phyloP scores from a whole-genome alignment of 1,140 invertebrate species.

The Microplitis mediator region DNA sequence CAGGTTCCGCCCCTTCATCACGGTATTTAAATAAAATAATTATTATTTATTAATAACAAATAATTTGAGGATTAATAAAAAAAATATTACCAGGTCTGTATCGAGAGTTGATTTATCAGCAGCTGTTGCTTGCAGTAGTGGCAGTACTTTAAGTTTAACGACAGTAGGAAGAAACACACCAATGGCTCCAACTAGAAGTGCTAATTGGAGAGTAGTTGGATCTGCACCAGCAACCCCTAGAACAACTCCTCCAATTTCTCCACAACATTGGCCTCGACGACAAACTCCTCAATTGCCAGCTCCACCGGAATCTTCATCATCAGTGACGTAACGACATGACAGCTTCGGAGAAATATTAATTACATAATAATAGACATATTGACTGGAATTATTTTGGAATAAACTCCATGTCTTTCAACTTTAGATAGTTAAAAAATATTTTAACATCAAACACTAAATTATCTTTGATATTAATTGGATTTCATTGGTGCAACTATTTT shows the following conservation, averaged over 20 bases:
- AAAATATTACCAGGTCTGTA: slow-evolving; percentile 63
- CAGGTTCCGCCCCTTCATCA: slow-evolving; percentile 62
- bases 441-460: neutral
- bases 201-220: slow-evolving; percentile 50
- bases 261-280: slow-evolving; percentile 59
- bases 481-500: no score
- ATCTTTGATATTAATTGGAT: neutral
- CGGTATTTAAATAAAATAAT: slow-evolving; percentile 20
- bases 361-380: neutral
- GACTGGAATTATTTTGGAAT: neutral
- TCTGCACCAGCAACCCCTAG: slow-evolving; percentile 65
- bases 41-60: neutral
- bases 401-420: neutral
- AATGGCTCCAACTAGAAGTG: slow-evolving; percentile 37
- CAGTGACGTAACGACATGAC: slow-evolving; percentile 28
- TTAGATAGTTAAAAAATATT: neutral
- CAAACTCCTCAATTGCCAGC: slow-evolving; percentile 42
- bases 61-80: slow-evolving; percentile 36
- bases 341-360: neutral
- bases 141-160: slow-evolving; percentile 52
- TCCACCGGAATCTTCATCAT: slow-evolving; percentile 42
- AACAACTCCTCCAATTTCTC: slow-evolving; percentile 65
- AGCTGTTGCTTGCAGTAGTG: slow-evolving; percentile 62
- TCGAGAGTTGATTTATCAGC: slow-evolving; percentile 70
- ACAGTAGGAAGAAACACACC: slow-evolving; percentile 46